A percentile compares a stretch with the other conserved stretches of the same genome.
These are phyloP conservation scores for Hemibagrus wyckioides DNA, from an alignment of 2,113 vertebrate genomes.

Conservation along the genomic window DNA sequence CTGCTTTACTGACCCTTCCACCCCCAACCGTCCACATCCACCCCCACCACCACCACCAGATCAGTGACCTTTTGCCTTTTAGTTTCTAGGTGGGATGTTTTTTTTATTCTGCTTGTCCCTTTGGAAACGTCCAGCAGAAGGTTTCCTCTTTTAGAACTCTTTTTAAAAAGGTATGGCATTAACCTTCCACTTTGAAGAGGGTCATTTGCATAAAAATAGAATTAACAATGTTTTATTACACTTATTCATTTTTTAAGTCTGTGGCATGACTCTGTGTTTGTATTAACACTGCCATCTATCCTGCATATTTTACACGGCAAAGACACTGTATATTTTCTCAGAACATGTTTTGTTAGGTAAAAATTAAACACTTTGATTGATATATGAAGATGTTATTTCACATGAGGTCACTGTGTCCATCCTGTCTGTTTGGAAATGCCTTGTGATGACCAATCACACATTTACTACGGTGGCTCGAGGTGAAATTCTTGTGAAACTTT, in stretches of 20 bases:
- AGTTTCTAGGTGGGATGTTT: not conserved
- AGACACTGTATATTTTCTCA: not conserved
- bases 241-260: not conserved
- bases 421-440: not conserved
- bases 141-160: not conserved
- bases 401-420: not conserved
- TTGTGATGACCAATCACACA: not conserved
- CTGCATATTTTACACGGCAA: too few species aligned
- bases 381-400: not conserved
- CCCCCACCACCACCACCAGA: slow-evolving; percentile 3
- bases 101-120: not conserved
- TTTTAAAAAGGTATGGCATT: not conserved
- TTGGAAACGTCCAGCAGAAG: not conserved
- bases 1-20: not conserved
- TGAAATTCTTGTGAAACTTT: not conserved
- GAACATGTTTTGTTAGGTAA: not conserved
- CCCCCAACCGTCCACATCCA: not conserved
- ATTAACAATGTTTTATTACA: not conserved
- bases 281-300: not conserved
- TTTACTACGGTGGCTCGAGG: not conserved
- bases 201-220: not conserved
- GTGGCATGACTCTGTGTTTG: not conserved
- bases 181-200: not conserved
- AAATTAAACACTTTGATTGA: not conserved
- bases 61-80: not conserved